Evolutionary conservation across 2,888 invertebrate genomes (phyloP), one percentile per base, ranked within the genome.

Genomic region (Philonicus albiceps): DNA sequence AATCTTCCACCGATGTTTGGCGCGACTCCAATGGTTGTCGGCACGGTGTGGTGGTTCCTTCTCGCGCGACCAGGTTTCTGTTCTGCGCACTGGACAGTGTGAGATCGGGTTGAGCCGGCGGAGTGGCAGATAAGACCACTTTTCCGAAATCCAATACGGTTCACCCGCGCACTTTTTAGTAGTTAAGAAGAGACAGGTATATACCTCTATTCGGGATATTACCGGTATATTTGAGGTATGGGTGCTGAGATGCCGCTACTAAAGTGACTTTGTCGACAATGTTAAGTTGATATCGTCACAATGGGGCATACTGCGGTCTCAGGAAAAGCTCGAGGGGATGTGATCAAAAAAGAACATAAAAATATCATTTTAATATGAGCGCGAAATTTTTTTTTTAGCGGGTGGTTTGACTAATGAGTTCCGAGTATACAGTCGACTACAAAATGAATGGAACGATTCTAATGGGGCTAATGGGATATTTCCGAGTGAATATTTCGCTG

Each of bases 81-180:
- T 27, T 40, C 43, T 27, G 22, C 37, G 11, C 27, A 3, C 40
- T 73, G 84, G 84, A 73, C 84, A 73, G 37, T 34, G 40, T 72
- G 73, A 64, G 64, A 84, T 84, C 73, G 73, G 40, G 43, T 43
- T 31, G 19, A 73, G 84, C 75, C 75, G 75, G 85, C 85, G 75
- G 75, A 85, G 85, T 75, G 85, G 75, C 74, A 85, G 85, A 49
- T 85, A 75, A 85, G 75, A 53, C 74, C 37, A 53, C 85, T 53
- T 85, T 74, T 85, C 55, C 85, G 55, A 85, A 75, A 85, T 85
- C 85, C 75, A 75, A 75, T 85, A 85, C 85, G 85, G 75, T 85
- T 53, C 75, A 85, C 72, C 85, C 75, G 75, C 75, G 73, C 43
- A 27, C 73, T 22, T n/a, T n/a, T n/a, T n/a, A n/a, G n/a, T n/a